Conservation (phyloP, 1,140 invertebrate genomes). For the Lepidurus arcticus region DNA sequence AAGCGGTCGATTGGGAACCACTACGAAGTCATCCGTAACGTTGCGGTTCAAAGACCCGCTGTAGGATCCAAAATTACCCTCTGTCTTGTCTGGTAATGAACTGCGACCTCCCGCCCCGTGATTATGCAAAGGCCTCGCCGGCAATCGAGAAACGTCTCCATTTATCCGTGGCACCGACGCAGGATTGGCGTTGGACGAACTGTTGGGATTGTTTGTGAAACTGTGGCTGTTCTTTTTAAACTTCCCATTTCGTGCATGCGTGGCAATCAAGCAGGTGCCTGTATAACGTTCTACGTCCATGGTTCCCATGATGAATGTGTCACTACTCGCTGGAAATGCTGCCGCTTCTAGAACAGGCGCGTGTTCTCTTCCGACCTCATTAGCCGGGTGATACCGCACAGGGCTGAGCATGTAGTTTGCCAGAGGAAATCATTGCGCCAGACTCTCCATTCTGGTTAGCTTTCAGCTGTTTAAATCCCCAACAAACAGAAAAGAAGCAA, state of each 20-base stretch:
- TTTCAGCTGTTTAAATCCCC: too few species aligned
- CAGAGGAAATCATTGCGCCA: background rate
- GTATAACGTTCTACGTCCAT: constrained; percentile 60
- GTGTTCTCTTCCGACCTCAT: background rate
- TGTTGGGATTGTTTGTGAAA: background rate
- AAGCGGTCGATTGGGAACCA: constrained; percentile 8
- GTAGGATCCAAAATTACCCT: background rate
- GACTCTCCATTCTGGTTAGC: background rate
- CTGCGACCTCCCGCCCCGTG: background rate
- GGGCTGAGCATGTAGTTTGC: background rate
- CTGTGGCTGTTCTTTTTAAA: constrained; percentile 17
- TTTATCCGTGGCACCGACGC: constrained; percentile 20
- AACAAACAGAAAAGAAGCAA: too few species aligned
- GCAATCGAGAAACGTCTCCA: background rate
- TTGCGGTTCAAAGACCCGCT: constrained; percentile 19
- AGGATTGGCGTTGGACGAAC: background rate
- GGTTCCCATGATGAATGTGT: constrained; percentile 30
- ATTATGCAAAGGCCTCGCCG: background rate
- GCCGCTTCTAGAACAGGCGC: background rate
- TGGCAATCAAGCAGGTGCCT: constrained; percentile 57
- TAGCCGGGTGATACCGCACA: constrained; percentile 11
- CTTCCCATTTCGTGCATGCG: constrained; percentile 40
- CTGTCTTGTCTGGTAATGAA: background rate
- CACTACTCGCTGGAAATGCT: background rate
- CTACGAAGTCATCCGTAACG: constrained; percentile 25